These are phyloP conservation scores for Exocentrus adspersus DNA, from an alignment of 2,888 invertebrate species.

Conservation along the genomic window DNA sequence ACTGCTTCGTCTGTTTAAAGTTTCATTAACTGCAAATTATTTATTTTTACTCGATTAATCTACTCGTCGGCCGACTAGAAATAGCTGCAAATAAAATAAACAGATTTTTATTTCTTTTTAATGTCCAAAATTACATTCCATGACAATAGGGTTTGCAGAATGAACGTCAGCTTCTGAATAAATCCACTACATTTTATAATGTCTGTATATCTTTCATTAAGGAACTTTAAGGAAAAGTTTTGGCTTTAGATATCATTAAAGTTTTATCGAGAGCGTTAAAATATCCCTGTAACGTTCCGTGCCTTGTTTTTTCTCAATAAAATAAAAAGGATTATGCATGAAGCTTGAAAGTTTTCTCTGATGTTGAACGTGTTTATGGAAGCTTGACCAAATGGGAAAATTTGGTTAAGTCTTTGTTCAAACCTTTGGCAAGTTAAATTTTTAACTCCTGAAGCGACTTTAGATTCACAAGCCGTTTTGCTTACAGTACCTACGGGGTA, in stretches of 20 bases:
- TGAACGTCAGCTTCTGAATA: too few relatives aligned
- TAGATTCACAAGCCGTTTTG: too few relatives aligned
- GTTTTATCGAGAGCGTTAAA: neutral
- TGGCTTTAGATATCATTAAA: too few relatives aligned
- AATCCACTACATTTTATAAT: too few relatives aligned
- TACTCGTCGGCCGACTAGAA: conserved; percentile 8
- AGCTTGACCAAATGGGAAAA: too few relatives aligned
- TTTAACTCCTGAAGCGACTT: too few relatives aligned
- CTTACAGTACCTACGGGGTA: too few relatives aligned
- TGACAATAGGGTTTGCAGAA: too few relatives aligned
- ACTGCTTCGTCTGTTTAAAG: neutral
- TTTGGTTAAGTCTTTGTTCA: too few relatives aligned
- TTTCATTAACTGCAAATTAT: conserved; percentile 5
- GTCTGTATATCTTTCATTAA: too few relatives aligned
- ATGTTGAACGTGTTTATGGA: neutral
- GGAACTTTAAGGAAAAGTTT: too few relatives aligned
- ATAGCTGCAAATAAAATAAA: conserved; percentile 18
- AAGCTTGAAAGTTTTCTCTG: neutral
- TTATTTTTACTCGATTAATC: conserved; percentile 11
- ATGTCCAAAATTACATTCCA: conserved; percentile 12
- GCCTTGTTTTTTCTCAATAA: neutral
- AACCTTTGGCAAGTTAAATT: too few relatives aligned
- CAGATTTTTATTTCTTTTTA: conserved; percentile 16
- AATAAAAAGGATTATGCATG: neutral
- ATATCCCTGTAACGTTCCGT: neutral